Percentiles rank a stretch among this genome's conserved stretches.
Conservation (phyloP, 37 sponge, comb jelly and placozoan genomes). For the Sycon ciliatum region DNA sequence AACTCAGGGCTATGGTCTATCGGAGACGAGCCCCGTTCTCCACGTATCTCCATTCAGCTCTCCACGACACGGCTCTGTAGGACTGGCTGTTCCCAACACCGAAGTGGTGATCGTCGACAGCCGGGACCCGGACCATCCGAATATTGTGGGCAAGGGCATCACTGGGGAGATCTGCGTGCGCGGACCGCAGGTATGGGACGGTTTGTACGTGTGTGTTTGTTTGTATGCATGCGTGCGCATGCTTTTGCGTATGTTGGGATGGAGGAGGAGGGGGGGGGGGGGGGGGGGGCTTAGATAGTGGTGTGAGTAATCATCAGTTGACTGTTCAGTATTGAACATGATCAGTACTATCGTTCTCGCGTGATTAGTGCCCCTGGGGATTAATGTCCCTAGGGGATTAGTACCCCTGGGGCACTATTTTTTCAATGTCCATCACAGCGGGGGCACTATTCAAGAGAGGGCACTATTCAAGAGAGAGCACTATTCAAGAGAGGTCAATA, state of each 20-base stretch:
- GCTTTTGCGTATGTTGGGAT: too few relatives aligned
- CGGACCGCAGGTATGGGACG: constrained; percentile 82
- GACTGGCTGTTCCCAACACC: constrained; percentile 36
- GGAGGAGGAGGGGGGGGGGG: too few relatives aligned
- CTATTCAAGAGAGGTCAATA: too few relatives aligned
- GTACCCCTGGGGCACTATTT: too few relatives aligned
- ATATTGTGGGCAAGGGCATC: constrained; percentile 23
- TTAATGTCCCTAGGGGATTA: not conserved
- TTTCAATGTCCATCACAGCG: too few relatives aligned
- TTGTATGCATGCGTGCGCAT: too few relatives aligned
- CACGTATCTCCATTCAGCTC: constrained; percentile 25
- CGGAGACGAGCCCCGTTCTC: constrained; percentile 67
- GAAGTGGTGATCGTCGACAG: constrained; percentile 41
- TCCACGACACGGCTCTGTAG: constrained; percentile 47
- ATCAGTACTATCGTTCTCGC: not conserved
- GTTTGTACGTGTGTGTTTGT: too few relatives aligned
- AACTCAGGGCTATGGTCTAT: constrained; percentile 69
- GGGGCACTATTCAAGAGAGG: too few relatives aligned
- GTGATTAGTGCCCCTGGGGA: not conserved
- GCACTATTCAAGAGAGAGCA: too few relatives aligned
- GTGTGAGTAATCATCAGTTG: too few relatives aligned
- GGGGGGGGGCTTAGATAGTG: too few relatives aligned
- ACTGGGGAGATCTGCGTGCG: constrained; percentile 60
- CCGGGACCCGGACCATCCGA: constrained; percentile 43
- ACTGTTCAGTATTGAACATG: too few relatives aligned